These are phyloP conservation scores for Megaceryle torquata DNA, from an alignment of 2,113 vertebrate genomes.

Conservation along the genomic window DNA sequence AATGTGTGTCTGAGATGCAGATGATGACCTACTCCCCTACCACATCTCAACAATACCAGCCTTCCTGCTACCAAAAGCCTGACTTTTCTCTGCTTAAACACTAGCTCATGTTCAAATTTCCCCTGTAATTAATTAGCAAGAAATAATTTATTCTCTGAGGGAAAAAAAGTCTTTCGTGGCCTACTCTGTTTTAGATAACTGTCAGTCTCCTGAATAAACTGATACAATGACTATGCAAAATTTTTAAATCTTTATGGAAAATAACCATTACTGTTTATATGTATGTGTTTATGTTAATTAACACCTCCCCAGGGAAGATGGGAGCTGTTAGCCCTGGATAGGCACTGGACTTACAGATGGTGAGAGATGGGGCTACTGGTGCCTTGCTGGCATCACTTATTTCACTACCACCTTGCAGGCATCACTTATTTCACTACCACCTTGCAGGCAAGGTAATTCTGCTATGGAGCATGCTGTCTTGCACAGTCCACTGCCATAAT, in stretches of 20 bases:
- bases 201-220: not conserved
- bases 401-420: not conserved
- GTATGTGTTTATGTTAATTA: not conserved
- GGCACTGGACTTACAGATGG: not conserved
- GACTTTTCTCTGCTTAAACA: not conserved
- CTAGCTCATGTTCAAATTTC: not conserved
- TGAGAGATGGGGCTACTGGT: not conserved
- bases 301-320: not conserved
- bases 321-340: not conserved
- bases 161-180: not conserved
- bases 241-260: not conserved
- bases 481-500: too few species aligned
- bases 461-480: not conserved
- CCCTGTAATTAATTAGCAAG: not conserved
- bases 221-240: not conserved
- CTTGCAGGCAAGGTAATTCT: not conserved
- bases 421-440: fast-evolving
- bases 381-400: not conserved
- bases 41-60: not conserved
- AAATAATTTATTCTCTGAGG: not conserved
- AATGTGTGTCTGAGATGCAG: not conserved
- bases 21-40: not conserved
- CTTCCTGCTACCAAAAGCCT: not conserved
- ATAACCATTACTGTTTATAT: not conserved
- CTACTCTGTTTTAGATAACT: not conserved